Base-by-base conservation (phyloP, 2,113 vertebrate species). In the Xiphophorus hellerii region DNA sequence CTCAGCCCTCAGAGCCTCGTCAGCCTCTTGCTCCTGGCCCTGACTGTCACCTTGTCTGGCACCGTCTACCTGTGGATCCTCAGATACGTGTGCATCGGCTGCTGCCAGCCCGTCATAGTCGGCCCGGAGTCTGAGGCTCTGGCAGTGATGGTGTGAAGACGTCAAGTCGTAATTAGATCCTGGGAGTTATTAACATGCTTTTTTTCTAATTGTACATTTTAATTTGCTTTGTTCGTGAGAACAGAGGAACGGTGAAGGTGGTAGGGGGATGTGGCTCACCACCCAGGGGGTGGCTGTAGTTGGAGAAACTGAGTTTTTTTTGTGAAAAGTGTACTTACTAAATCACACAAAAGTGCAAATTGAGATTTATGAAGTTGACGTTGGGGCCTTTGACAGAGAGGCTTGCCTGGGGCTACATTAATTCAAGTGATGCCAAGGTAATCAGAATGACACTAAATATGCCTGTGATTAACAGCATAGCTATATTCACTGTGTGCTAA, bases 61-160 rank as follows among this genome's bases (percentile, higher is more conserved):
- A 3, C 67, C 27, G 51, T 89, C 73, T 90, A 90, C 80, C 42
- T 86, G 0, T 89, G 85, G 81, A 63, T 89, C 70, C 87, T 89
- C 73, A 70, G 77, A 73, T 89, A 82, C 17, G 14, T 90, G 22
- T 84, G 85, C 77, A 29, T 82, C 13, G 87, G 89, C 70, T 86
- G 87, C 77, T 83, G 85, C 70, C 85, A 87, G 2, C 87, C 85
- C 12, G 29, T 87, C 1, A 3, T 35, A 0, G 68, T 87, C 0
- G 73, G 73, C 67, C 6, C 35, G 3, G 87, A 90, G 22, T 35
- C 85, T 1, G 77, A 90, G 4, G 10, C 54, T 10, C 73, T 87
- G 42, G 72, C 69, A 0, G 73, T 67, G 51, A 77, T 87, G 58
- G 85, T 86, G 70, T 90, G 77, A 90, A 71, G 33, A 22, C 66